Conservation (phyloP, 2,888 invertebrate genomes). For the Desoria tigrina region DNA sequence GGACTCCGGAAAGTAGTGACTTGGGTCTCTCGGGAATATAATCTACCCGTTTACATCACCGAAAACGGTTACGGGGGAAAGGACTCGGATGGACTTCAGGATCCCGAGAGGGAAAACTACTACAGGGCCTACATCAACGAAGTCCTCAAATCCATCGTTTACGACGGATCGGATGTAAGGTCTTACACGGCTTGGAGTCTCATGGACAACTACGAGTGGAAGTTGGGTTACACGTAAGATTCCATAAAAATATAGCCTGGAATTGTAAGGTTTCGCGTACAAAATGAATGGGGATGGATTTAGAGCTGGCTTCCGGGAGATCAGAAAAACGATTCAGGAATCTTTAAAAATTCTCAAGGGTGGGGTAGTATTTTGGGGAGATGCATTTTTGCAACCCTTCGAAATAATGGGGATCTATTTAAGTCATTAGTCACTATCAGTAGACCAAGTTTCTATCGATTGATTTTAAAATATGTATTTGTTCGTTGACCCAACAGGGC, state of each 20-base stretch:
- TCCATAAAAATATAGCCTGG: too few species aligned
- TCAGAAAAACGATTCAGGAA: too few species aligned
- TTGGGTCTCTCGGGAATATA: constrained; percentile 36
- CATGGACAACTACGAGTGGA: constrained; percentile 44
- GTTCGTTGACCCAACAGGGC: constrained; percentile 5
- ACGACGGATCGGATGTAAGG: constrained; percentile 46
- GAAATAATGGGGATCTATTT: too few species aligned
- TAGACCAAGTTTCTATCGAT: too few species aligned
- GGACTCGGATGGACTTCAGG: constrained; percentile 34
- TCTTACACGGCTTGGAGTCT: constrained; percentile 49
- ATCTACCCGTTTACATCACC: constrained; percentile 37
- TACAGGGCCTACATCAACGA: constrained; percentile 47
- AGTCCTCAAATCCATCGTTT: constrained; percentile 43
- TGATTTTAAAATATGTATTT: too few species aligned
- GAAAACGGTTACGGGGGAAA: constrained; percentile 43
- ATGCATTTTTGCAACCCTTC: too few species aligned
- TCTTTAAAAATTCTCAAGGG: too few species aligned
- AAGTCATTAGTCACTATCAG: too few species aligned
- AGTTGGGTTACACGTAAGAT: constrained; percentile 37
- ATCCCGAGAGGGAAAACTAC: constrained; percentile 43
- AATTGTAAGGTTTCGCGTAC: too few species aligned
- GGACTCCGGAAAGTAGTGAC: constrained; percentile 31
- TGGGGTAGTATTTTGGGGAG: too few species aligned
- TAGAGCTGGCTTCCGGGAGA: too few species aligned
- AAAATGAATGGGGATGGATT: too few species aligned